Base-by-base conservation (phyloP, 2,797 vertebrate genomes). In the Chloroceryle inda region DNA sequence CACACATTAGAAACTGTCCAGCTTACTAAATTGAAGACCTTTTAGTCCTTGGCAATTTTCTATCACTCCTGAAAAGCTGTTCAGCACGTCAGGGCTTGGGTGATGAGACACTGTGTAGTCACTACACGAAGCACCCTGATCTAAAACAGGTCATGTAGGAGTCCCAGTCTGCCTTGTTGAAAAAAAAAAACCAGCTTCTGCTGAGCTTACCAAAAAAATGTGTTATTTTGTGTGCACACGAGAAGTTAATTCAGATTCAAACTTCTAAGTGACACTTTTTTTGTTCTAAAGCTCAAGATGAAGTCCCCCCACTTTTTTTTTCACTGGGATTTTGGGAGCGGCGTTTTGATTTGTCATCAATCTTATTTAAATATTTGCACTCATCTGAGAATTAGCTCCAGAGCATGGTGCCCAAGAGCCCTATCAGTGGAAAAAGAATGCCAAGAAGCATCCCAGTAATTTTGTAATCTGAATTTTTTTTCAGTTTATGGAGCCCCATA, bases 21-120 rank as follows among this genome's bases (percentile, higher is more conserved):
- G 37, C 27, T 21, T 27, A 49, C n/a, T 61, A 31, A 10, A 21
- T 0, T 23, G 21, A 55, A 83, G 49, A 64, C n/a, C n/a, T 77
- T 81, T 82, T 72, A 6, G n/a, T 78, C 67, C n/a, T 87, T 38
- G 13, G 40, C 59, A 52, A 92, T 95, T 94, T 86, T 87, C 74
- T 56, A 26, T 77, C 45, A 52, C 76, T 76, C 38, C 15, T 71
- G 47, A 61, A 93, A 95, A 95, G 83, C 52, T 95, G 82, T 87
- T 92, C 83, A 78, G 50, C 85, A 89, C 95, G 72, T 75, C 68
- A 77, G 58, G 82, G 84, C 76, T 92, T 73, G 24, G 10, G 50
- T 24, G 80, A 69, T 10, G 9, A 87, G 33, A 64, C 63, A 69
- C 59, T 49, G 35, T 14, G 22, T 74, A 82, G 82, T 66, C 61